Conservation (phyloP, 2,888 invertebrate genomes). For the Aricia artaxerxes region DNA sequence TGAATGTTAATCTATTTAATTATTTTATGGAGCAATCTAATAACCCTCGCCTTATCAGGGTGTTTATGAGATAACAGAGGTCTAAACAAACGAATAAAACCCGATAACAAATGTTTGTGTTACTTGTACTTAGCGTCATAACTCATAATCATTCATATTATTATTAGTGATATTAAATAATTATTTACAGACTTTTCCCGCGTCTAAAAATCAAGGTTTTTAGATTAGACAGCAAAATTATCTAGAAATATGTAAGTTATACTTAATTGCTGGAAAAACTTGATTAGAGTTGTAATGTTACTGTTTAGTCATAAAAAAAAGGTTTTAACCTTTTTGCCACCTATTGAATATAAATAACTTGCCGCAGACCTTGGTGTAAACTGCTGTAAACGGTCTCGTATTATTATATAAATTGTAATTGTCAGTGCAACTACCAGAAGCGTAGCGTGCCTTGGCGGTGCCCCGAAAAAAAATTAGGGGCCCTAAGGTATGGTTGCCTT, state of each 20-base stretch:
- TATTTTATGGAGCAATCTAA: not conserved
- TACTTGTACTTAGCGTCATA: not conserved
- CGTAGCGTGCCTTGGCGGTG: too few relatives aligned
- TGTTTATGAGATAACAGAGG: not conserved
- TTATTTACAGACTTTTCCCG: too few relatives aligned
- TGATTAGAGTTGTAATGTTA: too few relatives aligned
- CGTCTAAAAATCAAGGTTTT: too few relatives aligned
- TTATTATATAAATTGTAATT: not conserved
- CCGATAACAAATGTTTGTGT: conserved; percentile 15
- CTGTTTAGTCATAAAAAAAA: too few relatives aligned
- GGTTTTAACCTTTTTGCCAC: not conserved
- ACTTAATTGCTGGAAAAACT: too few relatives aligned
- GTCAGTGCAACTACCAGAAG: too few relatives aligned
- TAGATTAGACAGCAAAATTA: too few relatives aligned
- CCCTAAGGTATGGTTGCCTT: too few relatives aligned
- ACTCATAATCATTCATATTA: not conserved
- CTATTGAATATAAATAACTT: not conserved
- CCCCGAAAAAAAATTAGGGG: too few relatives aligned
- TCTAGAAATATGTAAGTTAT: too few relatives aligned
- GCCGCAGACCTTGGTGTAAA: conserved; percentile 1
- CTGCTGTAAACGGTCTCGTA: not conserved
- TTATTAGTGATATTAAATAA: too few relatives aligned
- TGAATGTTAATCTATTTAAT: conserved; percentile 10
- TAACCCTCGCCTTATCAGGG: not conserved
- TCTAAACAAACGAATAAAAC: conserved; percentile 1